phyloP scores from a whole-genome alignment of 2,113 vertebrate species.

The Nothocercus julius region DNA sequence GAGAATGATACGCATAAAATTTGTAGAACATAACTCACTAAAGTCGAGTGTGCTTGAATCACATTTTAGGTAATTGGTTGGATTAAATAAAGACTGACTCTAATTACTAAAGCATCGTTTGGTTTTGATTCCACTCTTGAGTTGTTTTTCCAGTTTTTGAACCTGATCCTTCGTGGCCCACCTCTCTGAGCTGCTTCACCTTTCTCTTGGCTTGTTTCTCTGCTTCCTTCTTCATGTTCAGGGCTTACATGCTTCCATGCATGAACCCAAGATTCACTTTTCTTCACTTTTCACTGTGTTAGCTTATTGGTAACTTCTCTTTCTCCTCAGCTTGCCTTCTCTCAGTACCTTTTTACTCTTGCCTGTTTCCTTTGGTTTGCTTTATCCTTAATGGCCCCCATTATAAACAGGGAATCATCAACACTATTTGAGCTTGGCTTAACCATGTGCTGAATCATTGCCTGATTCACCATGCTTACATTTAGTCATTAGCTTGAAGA shows the following conservation, averaged over 20 bases:
- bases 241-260: neutral
- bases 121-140: slow-evolving; percentile 41
- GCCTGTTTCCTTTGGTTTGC: neutral
- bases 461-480: neutral
- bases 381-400: neutral
- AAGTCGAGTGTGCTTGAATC: slow-evolving; percentile 72
- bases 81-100: slow-evolving; percentile 56
- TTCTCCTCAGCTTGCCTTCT: neutral
- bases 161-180: neutral
- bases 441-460: neutral
- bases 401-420: neutral
- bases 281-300: neutral
- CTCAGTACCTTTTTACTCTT: neutral
- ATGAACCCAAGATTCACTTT: fast-evolving
- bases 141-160: neutral
- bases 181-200: neutral
- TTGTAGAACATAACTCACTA: slow-evolving; percentile 56
- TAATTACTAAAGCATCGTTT: slow-evolving; percentile 51
- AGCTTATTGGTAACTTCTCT: neutral
- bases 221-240: neutral
- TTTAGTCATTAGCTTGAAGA: slow-evolving; percentile 15
- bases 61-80: slow-evolving; percentile 67
- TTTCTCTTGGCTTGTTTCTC: neutral
- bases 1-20: slow-evolving; percentile 37
- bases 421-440: neutral